Percentiles rank a stretch among this genome's conserved stretches.
These are phyloP conservation scores for Gymnosoma rotundatum DNA, from an alignment of 2,888 invertebrate genomes.

Conservation along the genomic window DNA sequence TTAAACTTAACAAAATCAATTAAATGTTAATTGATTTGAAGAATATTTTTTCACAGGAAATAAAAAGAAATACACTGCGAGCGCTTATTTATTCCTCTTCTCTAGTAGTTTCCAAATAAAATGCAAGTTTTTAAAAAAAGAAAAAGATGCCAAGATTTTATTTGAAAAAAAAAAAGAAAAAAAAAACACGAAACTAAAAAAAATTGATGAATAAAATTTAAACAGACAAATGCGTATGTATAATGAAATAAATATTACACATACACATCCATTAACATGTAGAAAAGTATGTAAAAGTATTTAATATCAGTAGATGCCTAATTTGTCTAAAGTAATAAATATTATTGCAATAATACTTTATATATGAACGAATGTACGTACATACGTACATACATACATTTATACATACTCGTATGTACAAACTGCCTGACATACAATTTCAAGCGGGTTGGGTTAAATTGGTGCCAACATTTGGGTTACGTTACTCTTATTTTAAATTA, in stretches of 20 bases:
- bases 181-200: conserved; percentile 52
- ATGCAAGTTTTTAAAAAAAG: conserved; percentile 51
- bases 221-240: conserved; percentile 47
- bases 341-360: conserved; percentile 37
- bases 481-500: conserved; percentile 78
- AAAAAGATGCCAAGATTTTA: conserved; percentile 56
- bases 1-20: no score
- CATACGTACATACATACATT: not conserved
- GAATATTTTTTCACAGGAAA: no score
- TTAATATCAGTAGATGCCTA: conserved; percentile 31
- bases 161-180: conserved; percentile 22
- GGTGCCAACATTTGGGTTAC: conserved; percentile 72
- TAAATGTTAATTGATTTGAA: not conserved
- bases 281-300: not conserved
- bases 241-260: conserved; percentile 4
- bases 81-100: conserved; percentile 46
- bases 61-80: conserved; percentile 25
- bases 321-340: conserved; percentile 57
- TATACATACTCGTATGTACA: not conserved
- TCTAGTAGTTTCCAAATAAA: conserved; percentile 54
- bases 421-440: not conserved
- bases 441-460: conserved; percentile 68
- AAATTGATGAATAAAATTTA: conserved; percentile 56
- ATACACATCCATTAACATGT: not conserved
- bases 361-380: not conserved